Base-by-base conservation (phyloP, 2,888 invertebrate genomes). In the Drosophila setosimentum region DNA sequence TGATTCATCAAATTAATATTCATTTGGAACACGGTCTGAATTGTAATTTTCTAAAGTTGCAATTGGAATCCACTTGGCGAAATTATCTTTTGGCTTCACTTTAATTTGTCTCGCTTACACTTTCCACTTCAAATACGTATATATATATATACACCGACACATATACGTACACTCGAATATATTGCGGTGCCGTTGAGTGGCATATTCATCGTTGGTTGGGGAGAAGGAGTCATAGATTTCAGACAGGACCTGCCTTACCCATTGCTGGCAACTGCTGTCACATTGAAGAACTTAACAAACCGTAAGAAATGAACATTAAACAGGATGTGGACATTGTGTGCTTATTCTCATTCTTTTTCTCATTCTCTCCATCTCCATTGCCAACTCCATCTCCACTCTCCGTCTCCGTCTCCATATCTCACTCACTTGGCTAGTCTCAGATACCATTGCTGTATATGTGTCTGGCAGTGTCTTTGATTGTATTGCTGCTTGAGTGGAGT, bases 201-300 rank as follows among this genome's bases (percentile, higher is more conserved):
- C 55, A 57, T 30, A 57, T 40, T 40, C 35, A 55, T n/a, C 13
- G 37, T n/a, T 40, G 55, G 32, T 37, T 55, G n/a, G 29, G 4
- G 16, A n/a, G 40, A 24, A n/a, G 54, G 13, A 27, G 54, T 27
- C 54, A 13, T 37, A 29, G 54, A 54, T 54, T 11, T 24, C 16
- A 33, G 53, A 24, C 24, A 54, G 54, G 11, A n/a, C 18, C 27
- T 54, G n/a, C 10, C 54, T 7, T 3, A 3, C 2, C 24, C 49
- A 37, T 55, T 51, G 73, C 40, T 42, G 27, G 61, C 40, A 50
- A 68, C 55, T 55, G 76, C 74, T 74, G 77, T 74, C 78, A 78
- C 78, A 84, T 84, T 81, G 81, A 82, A 80, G 82, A 75, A 83
- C 68, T 85, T 81, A 85, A 87, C 85, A 85, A 87, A 85, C 87